Evolutionary conservation across 2,888 invertebrate species (phyloP).

Genomic region (Brenthis daphne): DNA sequence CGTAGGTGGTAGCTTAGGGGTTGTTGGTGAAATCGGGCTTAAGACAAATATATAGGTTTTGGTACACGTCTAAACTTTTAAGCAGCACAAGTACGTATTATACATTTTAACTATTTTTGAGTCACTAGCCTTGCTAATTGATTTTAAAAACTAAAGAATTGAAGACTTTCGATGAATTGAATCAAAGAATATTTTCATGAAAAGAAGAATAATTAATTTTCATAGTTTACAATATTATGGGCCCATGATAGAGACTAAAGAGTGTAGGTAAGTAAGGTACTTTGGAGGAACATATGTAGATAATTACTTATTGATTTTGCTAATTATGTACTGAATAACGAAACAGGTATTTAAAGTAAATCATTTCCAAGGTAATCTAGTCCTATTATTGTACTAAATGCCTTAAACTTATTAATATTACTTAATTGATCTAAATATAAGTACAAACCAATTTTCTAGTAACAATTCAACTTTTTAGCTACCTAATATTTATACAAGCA

Average conservation of each 20-base stretch:
- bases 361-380: slow-evolving; percentile 18
- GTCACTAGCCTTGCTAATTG: slow-evolving; percentile 26
- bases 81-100: not conserved
- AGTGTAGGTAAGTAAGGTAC: not conserved
- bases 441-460: slow-evolving; percentile 43
- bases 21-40: too few relatives aligned
- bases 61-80: not conserved
- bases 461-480: slow-evolving; percentile 45
- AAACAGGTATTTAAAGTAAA: not conserved
- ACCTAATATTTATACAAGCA: slow-evolving; percentile 27
- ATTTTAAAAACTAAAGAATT: not conserved
- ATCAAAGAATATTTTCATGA: not conserved
- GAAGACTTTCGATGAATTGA: not conserved
- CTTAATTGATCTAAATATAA: slow-evolving; percentile 33
- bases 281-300: slow-evolving; percentile 5
- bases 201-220: not conserved
- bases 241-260: slow-evolving; percentile 10
- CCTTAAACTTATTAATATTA: slow-evolving; percentile 45
- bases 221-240: slow-evolving; percentile 3
- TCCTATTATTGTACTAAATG: slow-evolving; percentile 62
- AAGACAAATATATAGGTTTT: too few relatives aligned
- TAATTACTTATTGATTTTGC: not conserved
- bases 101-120: slow-evolving; percentile 7
- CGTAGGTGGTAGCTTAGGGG: too few relatives aligned
- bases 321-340: not conserved